Percentiles rank a stretch among this genome's conserved stretches.
Evolutionary conservation across 2,888 invertebrate genomes (phyloP).

Genomic region (Muscina levida): DNA sequence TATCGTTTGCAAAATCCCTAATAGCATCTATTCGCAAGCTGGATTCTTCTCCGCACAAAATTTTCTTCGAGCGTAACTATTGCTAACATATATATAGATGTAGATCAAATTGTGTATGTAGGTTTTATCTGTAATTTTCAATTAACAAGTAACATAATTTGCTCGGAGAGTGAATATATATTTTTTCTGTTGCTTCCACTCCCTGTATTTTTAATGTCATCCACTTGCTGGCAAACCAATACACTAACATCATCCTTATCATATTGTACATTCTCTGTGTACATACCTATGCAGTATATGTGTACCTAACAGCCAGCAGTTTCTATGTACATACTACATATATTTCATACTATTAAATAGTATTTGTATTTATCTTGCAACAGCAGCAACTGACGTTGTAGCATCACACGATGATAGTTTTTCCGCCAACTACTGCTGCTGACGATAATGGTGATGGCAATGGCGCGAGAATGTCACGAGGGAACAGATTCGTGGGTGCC

Average conservation of each 20-base stretch:
- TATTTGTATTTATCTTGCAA: conserved; percentile 35
- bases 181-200: background rate
- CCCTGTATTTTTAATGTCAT: conserved; percentile 7
- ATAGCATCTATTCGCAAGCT: too few relatives aligned
- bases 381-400: conserved; percentile 44
- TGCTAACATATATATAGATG: too few relatives aligned
- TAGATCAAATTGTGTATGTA: too few relatives aligned
- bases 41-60: too few relatives aligned
- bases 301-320: too few relatives aligned
- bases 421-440: background rate
- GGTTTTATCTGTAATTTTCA: conserved; percentile 53
- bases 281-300: background rate
- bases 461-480: background rate
- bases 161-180: conserved; percentile 26
- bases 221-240: conserved; percentile 10
- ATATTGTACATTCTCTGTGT: background rate
- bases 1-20: too few relatives aligned
- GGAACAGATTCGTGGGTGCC: too few relatives aligned
- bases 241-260: background rate
- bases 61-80: too few relatives aligned
- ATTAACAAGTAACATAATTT: conserved; percentile 52
- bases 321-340: background rate
- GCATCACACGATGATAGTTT: conserved; percentile 8
- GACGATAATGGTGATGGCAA: background rate
- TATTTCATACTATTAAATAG: background rate